Conservation (phyloP, 2,888 invertebrate species). For the Drosophila peninsularis region DNA sequence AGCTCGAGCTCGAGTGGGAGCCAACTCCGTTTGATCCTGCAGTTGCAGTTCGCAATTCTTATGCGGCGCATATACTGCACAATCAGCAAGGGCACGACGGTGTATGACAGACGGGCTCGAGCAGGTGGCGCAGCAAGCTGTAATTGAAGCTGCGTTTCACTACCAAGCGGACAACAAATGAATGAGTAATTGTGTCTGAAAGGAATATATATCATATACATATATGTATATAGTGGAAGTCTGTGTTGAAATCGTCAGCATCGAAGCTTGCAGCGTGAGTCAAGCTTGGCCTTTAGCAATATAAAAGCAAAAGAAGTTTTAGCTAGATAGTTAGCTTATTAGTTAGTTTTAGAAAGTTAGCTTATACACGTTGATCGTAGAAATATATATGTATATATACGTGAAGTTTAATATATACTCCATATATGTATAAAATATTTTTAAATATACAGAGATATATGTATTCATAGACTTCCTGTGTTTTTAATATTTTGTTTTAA, state of each 20-base stretch:
- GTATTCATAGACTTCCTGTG: too few species aligned
- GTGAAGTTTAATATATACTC: too few species aligned
- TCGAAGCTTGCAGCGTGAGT: neutral
- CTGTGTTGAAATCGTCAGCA: neutral
- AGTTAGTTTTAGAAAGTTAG: too few species aligned
- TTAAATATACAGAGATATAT: too few species aligned
- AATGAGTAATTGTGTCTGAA: neutral
- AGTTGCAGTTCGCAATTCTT: slow-evolving; percentile 21
- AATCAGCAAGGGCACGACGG: neutral
- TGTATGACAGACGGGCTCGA: slow-evolving; percentile 4
- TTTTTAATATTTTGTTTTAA: too few species aligned
- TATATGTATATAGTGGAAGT: neutral
- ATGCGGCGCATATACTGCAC: neutral
- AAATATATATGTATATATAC: too few species aligned
- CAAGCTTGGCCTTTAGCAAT: too few species aligned
- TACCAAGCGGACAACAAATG: neutral
- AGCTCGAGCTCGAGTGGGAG: neutral
- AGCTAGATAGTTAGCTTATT: too few species aligned
- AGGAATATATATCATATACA: neutral
- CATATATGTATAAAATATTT: too few species aligned
- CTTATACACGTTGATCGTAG: too few species aligned
- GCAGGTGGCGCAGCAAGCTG: neutral
- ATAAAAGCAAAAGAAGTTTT: too few species aligned
- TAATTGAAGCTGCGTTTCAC: neutral
- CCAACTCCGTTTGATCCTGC: neutral